Evolutionary conservation across 2,888 invertebrate species (phyloP), one percentile per base, ranked within the genome.

Genomic region (Tupiocoris notatus): DNA sequence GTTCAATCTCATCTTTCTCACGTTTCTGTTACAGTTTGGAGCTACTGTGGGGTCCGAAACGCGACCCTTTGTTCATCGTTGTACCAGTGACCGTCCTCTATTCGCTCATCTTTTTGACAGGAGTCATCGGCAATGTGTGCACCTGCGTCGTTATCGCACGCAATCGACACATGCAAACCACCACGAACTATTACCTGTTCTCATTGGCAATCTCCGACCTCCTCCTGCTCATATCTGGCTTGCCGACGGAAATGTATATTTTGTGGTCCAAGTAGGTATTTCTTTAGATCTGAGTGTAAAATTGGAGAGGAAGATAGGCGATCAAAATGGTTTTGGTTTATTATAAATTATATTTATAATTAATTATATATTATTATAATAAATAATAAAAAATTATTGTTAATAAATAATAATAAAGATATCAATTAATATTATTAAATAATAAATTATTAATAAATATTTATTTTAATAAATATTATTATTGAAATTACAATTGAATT

Each of bases 111-210:
- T 90, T 92, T 82, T 83, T 92, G 57, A 89, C 89, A 1, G 93
- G 93, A 0, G 86, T 92, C 20, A 83, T 92, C n/a, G 93, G 93
- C 0, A 93, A 93, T 82, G 86, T 91, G 64, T 89, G 90, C 83
- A 93, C 92, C 0, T 93, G 93, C 82, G 86, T 92, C 9, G 92
- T 94, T 2, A 92, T 94, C 56, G 88, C 89, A 0, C 86, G 88
- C 67, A 93, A 92, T 82, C 87, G 89, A 75, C 90, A 91, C 79
- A 93, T 93, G 93, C 92, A 92, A 84, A 93, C 93, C 0, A 91
- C 92, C 0, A 93, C 93, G 2, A 93, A 93, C 84, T 93, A 91
- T 83, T 93, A 93, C 82, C 86, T 93, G 56, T 92, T 93, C 85
- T 92, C 91, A 82, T 85, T 93, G 79, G 92, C 93, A 0, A 87